These are phyloP conservation scores for Xestia rhomboidea DNA, from an alignment of 2,888 invertebrate species.

Conservation along the genomic window DNA sequence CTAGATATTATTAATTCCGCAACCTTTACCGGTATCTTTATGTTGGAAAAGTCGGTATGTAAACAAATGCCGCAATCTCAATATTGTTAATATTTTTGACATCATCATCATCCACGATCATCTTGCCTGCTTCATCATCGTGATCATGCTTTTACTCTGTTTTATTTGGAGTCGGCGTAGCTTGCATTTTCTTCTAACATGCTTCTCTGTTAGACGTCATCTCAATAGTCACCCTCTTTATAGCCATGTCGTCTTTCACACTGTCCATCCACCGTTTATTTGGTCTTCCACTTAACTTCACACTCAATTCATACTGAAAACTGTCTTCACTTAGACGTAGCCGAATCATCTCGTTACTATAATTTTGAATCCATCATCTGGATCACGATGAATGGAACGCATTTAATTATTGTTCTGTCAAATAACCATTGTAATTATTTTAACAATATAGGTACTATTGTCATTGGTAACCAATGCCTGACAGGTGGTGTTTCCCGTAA, in stretches of 20 bases:
- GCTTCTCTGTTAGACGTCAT: background rate
- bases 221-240: background rate
- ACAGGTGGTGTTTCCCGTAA: constrained; percentile 5
- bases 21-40: background rate
- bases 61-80: background rate
- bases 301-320: background rate
- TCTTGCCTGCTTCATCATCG: background rate
- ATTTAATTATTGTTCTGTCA: background rate
- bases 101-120: background rate
- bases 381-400: background rate
- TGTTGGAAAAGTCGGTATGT: background rate
- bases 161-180: background rate
- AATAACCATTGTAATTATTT: constrained; percentile 5
- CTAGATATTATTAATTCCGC: background rate
- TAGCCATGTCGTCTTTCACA: background rate
- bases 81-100: background rate
- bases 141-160: background rate
- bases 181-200: background rate
- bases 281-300: background rate
- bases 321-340: background rate
- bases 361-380: background rate
- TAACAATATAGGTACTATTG: background rate
- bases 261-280: background rate
- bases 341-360: background rate
- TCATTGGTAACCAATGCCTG: background rate